Percentiles rank a stretch among this genome's conserved stretches.
phyloP scores from a whole-genome alignment of 2,113 vertebrate genomes.

The Cariama cristata region DNA sequence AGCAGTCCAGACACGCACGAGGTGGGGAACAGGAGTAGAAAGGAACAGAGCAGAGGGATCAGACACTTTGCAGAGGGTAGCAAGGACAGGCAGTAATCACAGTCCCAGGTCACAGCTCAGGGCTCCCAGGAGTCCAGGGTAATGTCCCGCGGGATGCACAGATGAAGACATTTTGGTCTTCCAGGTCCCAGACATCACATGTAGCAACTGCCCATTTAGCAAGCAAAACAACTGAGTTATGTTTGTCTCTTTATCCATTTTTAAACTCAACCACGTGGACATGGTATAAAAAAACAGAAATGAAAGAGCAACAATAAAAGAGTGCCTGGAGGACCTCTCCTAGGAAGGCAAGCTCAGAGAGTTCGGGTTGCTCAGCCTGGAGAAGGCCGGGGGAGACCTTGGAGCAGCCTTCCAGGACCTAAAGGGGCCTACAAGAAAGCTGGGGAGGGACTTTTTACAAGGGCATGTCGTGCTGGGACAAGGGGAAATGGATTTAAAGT shows the following conservation, averaged over 20 bases:
- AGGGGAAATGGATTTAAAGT: too few relatives aligned
- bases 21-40: background rate
- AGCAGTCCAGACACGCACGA: background rate
- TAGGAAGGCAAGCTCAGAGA: background rate
- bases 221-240: background rate
- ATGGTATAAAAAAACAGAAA: accelerated
- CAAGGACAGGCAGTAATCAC: background rate
- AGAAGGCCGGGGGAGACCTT: background rate
- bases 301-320: background rate
- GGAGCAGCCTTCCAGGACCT: accelerated
- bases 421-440: background rate
- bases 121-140: background rate
- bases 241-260: background rate
- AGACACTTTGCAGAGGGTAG: background rate
- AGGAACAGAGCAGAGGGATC: background rate
- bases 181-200: background rate
- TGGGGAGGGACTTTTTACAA: too few relatives aligned
- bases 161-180: background rate
- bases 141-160: background rate
- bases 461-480: too few relatives aligned
- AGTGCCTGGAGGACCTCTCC: background rate
- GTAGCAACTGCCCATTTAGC: background rate
- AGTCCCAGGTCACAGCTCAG: background rate
- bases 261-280: background rate
- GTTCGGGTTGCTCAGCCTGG: background rate